Conservation (phyloP, 2,797 vertebrate species). For the Neoniphon sammara region DNA sequence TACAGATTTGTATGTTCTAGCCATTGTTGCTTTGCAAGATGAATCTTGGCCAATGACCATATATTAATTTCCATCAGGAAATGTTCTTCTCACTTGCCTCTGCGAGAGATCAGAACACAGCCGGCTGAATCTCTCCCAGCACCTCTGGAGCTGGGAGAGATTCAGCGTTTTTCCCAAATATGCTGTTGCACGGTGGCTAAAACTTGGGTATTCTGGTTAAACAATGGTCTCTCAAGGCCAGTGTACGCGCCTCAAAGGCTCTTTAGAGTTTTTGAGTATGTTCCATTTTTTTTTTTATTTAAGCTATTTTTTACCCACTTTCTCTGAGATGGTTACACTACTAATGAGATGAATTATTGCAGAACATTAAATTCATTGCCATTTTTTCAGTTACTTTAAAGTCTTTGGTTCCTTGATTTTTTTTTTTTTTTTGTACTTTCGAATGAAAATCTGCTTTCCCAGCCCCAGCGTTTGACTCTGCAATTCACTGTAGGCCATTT, state of each 20-base stretch:
- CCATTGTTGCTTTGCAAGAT: too few relatives aligned
- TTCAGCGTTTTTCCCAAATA: neutral
- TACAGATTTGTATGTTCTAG: neutral
- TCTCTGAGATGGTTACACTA: conserved; percentile 12
- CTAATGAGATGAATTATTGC: conserved; percentile 44
- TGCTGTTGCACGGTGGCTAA: too few relatives aligned
- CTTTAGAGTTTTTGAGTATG: neutral
- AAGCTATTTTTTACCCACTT: too few relatives aligned
- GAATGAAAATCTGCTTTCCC: conserved; percentile 58
- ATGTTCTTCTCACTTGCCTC: neutral
- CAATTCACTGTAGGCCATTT: conserved; percentile 63
- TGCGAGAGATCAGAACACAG: too few relatives aligned
- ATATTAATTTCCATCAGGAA: neutral
- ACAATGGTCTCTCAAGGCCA: too few relatives aligned
- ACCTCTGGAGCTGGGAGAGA: neutral
- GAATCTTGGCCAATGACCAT: neutral
- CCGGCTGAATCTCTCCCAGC: too few relatives aligned
- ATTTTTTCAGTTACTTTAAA: conserved; percentile 49
- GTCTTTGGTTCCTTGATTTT: conserved; percentile 32
- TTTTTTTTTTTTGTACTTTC: conserved; percentile 57
- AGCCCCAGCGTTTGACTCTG: conserved; percentile 56
- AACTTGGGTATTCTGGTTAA: too few relatives aligned
- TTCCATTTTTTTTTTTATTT: conserved; percentile 6
- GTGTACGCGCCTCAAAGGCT: neutral
- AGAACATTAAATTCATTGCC: conserved; percentile 22